Conservation (phyloP, 2,113 vertebrate species). For the Phoenicopterus ruber region DNA sequence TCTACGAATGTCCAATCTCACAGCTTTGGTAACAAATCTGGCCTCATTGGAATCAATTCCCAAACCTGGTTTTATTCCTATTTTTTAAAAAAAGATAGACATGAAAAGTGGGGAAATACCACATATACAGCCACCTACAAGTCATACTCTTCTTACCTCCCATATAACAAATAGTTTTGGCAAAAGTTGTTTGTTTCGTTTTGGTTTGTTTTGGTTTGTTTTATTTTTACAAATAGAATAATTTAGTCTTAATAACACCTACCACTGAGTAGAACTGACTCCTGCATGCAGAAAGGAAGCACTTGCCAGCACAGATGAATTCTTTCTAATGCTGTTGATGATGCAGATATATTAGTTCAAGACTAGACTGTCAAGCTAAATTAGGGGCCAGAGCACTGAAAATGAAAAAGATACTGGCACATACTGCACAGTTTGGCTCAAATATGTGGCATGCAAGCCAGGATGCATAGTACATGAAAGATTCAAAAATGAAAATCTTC, state of each 20-base stretch:
- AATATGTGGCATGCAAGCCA: background rate
- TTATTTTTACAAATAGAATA: background rate
- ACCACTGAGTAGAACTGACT: background rate
- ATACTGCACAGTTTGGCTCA: background rate
- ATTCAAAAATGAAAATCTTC: background rate
- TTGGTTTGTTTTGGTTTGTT: too few species aligned
- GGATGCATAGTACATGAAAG: background rate
- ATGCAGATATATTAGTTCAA: background rate
- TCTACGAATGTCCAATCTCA: too few species aligned
- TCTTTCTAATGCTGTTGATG: background rate
- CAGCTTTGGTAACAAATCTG: background rate
- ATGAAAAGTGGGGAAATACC: background rate
- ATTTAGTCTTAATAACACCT: background rate
- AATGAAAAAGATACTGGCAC: slow-evolving; percentile 11
- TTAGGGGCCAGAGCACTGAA: background rate
- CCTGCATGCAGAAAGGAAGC: background rate
- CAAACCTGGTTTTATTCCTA: background rate
- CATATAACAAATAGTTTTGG: background rate
- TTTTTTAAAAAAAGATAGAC: background rate
- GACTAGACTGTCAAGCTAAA: background rate
- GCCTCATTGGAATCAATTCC: background rate
- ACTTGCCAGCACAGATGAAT: background rate
- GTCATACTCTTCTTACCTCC: background rate
- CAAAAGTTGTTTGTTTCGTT: background rate
- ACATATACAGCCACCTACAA: background rate